Percentiles rank a stretch among this genome's conserved stretches.
Conservation (phyloP, 2,113 vertebrate species). For the Hylia prasina region DNA sequence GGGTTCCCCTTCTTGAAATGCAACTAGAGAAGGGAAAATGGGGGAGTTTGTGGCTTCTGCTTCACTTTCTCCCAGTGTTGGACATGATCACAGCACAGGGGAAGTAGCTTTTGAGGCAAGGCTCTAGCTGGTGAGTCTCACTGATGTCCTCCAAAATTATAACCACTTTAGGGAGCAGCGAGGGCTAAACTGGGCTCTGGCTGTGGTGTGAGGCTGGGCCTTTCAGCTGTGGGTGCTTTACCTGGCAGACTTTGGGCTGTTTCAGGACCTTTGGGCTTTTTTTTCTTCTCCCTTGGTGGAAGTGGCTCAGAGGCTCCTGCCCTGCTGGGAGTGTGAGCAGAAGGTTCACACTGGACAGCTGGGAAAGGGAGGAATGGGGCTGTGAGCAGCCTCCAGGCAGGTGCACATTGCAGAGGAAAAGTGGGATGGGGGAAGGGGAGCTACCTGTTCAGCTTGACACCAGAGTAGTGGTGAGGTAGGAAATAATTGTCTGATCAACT, state of each 20-base stretch:
- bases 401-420: fast-evolving
- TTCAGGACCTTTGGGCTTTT: neutral
- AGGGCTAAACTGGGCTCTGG: neutral
- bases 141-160: neutral
- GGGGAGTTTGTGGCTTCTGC: neutral
- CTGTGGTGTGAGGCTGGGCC: neutral
- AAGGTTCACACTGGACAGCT: neutral
- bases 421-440: neutral
- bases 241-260: neutral
- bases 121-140: neutral
- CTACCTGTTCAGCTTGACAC: neutral
- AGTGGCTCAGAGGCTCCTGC: neutral
- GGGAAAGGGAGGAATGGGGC: neutral
- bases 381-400: neutral
- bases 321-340: neutral
- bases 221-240: neutral
- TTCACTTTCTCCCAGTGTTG: neutral
- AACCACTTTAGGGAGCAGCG: neutral
- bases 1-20: neutral
- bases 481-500: neutral
- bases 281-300: neutral
- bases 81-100: neutral
- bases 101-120: neutral
- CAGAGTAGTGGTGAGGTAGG: neutral
- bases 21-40: neutral